phyloP scores from a whole-genome alignment of 1,140 invertebrate species.

The Drosophila insularis region DNA sequence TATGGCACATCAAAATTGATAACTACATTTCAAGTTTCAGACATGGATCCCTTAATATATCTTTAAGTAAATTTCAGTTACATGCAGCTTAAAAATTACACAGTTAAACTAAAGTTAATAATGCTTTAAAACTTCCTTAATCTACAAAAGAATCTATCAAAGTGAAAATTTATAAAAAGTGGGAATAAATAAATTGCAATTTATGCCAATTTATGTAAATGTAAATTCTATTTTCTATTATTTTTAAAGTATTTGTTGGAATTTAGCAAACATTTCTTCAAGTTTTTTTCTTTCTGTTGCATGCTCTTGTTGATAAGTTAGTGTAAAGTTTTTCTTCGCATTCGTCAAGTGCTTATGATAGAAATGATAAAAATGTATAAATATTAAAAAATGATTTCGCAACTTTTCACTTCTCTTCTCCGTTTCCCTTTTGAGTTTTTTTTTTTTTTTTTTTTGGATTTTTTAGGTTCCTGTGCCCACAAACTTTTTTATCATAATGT shows the following conservation, averaged over 20 bases:
- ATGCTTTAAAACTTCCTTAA: no score
- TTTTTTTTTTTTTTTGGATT: constrained; percentile 21
- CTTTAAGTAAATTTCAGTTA: no score
- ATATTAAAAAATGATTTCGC: constrained; percentile 58
- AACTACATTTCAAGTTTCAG: no score
- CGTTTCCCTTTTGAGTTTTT: constrained; percentile 13
- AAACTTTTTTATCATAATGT: constrained; percentile 58
- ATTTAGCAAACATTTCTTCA: not conserved
- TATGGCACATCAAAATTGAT: no score
- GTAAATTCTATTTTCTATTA: not conserved
- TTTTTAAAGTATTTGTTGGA: constrained; percentile 5
- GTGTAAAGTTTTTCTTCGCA: constrained; percentile 19
- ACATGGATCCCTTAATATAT: no score
- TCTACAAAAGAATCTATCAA: no score
- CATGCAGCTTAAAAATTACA: no score
- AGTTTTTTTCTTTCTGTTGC: not conserved
- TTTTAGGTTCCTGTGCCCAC: constrained; percentile 18
- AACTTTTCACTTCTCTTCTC: constrained; percentile 52
- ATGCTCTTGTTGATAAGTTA: constrained; percentile 15
- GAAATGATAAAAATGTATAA: constrained; percentile 33
- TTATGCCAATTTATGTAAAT: not conserved
- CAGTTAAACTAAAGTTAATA: no score
- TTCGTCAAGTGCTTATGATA: constrained; percentile 35
- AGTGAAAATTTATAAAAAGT: no score
- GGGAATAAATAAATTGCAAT: no score